A percentile compares a stretch with the other conserved stretches of the same genome.
Evolutionary conservation across 2,888 invertebrate species (phyloP).

Genomic region (Choristoneura rosaceana): DNA sequence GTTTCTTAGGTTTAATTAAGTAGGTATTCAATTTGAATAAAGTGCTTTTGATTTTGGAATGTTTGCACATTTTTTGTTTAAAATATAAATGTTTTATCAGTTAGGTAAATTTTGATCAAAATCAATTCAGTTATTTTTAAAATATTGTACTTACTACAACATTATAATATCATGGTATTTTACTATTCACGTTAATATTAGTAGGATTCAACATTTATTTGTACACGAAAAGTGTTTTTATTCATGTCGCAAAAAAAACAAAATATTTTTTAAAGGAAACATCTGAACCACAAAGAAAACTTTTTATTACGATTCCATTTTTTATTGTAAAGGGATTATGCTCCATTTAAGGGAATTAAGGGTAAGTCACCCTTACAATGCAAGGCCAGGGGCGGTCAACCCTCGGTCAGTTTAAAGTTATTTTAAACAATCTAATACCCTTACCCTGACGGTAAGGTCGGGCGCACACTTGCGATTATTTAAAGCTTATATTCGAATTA

Average conservation of each 20-base stretch:
- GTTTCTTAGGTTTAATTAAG: too few relatives aligned
- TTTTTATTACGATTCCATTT: constrained; percentile 32
- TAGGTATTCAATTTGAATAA: too few relatives aligned
- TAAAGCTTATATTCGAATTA: not conserved
- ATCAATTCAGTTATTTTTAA: too few relatives aligned
- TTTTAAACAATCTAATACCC: constrained; percentile 75
- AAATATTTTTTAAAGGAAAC: not conserved
- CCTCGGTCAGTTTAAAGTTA: constrained; percentile 70
- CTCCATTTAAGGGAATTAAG: constrained; percentile 41
- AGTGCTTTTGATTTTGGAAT: too few relatives aligned
- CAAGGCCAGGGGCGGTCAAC: constrained; percentile 60
- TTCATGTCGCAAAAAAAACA: not conserved
- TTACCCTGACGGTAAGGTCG: constrained; percentile 42
- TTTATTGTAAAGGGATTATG: constrained; percentile 41
- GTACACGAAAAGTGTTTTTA: too few relatives aligned
- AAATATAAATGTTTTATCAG: too few relatives aligned
- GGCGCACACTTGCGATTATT: constrained; percentile 15
- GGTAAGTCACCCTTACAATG: constrained; percentile 35
- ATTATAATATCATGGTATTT: too few relatives aligned
- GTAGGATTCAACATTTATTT: too few relatives aligned
- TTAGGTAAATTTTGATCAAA: too few relatives aligned
- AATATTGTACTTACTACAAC: too few relatives aligned
- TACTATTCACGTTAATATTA: too few relatives aligned
- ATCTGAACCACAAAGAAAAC: constrained; percentile 17
- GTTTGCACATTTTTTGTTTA: too few relatives aligned